phyloP scores from a whole-genome alignment of 2,797 vertebrate genomes.

The Clarias pachynema region DNA sequence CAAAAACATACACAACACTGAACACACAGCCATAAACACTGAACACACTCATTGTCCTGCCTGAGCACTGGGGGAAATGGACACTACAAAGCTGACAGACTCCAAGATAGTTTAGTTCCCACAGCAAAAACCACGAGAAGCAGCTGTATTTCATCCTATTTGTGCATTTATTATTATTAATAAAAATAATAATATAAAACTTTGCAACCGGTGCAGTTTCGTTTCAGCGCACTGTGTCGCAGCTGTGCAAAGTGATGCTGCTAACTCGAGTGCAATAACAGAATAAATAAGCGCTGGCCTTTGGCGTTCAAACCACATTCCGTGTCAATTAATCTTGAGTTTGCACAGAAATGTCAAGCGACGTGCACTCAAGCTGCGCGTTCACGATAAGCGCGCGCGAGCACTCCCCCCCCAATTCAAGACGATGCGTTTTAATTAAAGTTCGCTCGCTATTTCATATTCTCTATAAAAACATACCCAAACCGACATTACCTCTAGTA shows the following conservation, averaged over 20 bases:
- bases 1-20: not conserved
- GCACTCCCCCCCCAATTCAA: not conserved
- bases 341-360: not conserved
- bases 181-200: no score
- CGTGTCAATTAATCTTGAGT: not conserved
- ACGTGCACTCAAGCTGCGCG: not conserved
- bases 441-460: not conserved
- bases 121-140: not conserved
- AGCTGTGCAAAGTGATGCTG: conserved; percentile 5
- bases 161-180: not conserved
- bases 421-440: not conserved
- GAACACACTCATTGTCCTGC: not conserved
- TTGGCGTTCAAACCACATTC: not conserved
- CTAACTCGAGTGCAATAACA: not conserved
- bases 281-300: not conserved
- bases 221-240: not conserved
- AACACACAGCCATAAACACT: not conserved
- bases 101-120: not conserved
- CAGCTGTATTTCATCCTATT: not conserved
- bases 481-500: not conserved
- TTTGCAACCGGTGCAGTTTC: no score
- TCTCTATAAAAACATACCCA: not conserved
- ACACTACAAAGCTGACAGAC: not conserved
- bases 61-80: not conserved
- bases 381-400: not conserved